A percentile compares a stretch with the other conserved stretches of the same genome.
phyloP scores from a whole-genome alignment of 1,140 invertebrate species.

The Zophobas atratus region DNA sequence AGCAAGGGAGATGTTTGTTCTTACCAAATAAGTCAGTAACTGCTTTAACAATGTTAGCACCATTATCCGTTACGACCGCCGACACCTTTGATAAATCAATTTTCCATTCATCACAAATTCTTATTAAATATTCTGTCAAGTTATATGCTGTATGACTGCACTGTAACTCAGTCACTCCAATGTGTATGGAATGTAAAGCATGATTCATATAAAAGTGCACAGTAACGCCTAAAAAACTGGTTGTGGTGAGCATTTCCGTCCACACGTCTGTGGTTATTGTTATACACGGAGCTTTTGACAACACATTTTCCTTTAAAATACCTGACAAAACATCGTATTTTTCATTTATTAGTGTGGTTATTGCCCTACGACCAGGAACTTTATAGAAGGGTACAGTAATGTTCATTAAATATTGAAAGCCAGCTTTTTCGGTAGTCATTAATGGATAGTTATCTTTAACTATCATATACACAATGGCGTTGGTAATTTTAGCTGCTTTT shows the following conservation, averaged over 20 bases:
- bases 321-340: slow-evolving; percentile 49
- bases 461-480: slow-evolving; percentile 64
- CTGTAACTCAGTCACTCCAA: background rate
- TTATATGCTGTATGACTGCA: background rate
- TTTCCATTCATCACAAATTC: background rate
- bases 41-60: background rate
- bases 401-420: slow-evolving; percentile 61
- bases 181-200: background rate
- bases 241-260: background rate
- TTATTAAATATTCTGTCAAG: background rate
- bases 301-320: slow-evolving; percentile 50
- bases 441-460: slow-evolving; percentile 61
- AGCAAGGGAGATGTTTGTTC: background rate
- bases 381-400: slow-evolving; percentile 58
- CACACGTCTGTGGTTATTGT: slow-evolving; percentile 18
- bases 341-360: slow-evolving; percentile 56
- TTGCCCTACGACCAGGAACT: slow-evolving; percentile 58
- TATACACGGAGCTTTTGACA: background rate
- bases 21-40: background rate
- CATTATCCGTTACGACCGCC: background rate
- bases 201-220: background rate
- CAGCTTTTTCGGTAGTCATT: slow-evolving; percentile 63
- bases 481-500: background rate
- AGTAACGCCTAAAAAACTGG: background rate
- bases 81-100: background rate